Base-by-base conservation (phyloP, 2,797 vertebrate species). In the Microctenopoma stevenorrisi region DNA sequence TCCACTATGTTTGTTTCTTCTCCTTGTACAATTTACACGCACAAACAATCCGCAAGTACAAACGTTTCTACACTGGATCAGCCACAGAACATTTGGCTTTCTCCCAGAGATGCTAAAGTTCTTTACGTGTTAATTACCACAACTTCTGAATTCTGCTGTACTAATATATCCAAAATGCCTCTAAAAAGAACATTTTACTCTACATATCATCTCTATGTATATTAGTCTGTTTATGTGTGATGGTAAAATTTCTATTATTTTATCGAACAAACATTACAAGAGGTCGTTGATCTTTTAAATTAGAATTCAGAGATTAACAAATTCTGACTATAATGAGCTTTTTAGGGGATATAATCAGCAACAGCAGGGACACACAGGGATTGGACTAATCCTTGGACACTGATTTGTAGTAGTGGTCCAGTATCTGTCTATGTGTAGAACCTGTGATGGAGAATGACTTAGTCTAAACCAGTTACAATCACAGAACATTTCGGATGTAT, bases 271-370 rank as follows among this genome's bases (percentile, higher is more conserved):
- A 68, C 16, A 16, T 5, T 18, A 51, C 40, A 72, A 59, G 64
- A 66, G 42, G 22, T 65, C 59, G 40, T 59, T 71, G 68, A 72
- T 26, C 79, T 76, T 22, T 75, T 72, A 68, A 85, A 83, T 71
- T 51, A 53, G 7, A 73, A 33, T 81, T 76, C 38, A 55, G 53
- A 52, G 60, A 84, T 81, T 78, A 87, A 88, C 71, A 64, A 76
- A 66, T 59, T 76, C 59, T 15, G 68, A 75, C 78, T 49, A 28
- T 91, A 91, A 92, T 92, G 85, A 90, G 91, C 86, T 90, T 92
- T 92, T 85, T 70, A 72, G 43, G 75, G 83, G 81, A 82, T 58
- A 50, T 88, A 88, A 88, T 91, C 84, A 84, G 74, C 66, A 64
- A 64, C 86, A 86, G 82, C 66, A 71, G 81, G 87, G 79, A 75